phyloP scores from a whole-genome alignment of 2,113 vertebrate genomes.

The Cynopterus brachyotis region DNA sequence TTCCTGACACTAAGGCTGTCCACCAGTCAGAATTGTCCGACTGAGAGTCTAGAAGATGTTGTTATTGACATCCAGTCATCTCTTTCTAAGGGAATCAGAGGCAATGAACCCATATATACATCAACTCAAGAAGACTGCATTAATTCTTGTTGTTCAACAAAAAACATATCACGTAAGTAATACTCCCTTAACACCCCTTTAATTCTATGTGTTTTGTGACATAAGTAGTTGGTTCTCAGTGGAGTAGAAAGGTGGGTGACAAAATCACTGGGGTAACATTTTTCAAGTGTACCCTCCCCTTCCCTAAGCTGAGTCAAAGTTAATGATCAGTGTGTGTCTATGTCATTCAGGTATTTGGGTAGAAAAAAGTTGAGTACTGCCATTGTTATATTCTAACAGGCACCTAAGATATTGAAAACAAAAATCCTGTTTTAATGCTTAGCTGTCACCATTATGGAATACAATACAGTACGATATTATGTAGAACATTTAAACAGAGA shows the following conservation, averaged over 20 bases:
- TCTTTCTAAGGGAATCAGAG: conserved; percentile 77
- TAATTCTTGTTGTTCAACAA: conserved; percentile 78
- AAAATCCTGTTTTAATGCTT: not conserved
- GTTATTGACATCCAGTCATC: conserved; percentile 78
- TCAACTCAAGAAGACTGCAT: conserved; percentile 63
- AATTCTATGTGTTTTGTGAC: not conserved
- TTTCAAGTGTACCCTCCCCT: not conserved
- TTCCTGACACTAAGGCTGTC: not conserved
- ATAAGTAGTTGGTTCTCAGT: not conserved
- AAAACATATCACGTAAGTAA: conserved; percentile 76
- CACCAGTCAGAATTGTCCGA: conserved; percentile 65
- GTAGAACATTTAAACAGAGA: not conserved
- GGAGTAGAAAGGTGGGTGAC: not conserved
- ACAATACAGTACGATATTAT: not conserved
- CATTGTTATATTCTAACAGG: not conserved
- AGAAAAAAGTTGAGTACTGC: not conserved
- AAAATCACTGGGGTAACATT: not conserved
- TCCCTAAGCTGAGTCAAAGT: not conserved
- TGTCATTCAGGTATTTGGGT: not conserved
- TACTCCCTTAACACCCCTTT: not conserved
- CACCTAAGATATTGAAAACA: not conserved
- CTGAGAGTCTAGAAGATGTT: conserved; percentile 65
- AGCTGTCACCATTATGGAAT: not conserved
- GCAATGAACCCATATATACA: conserved; percentile 69
- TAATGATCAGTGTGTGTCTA: not conserved